phyloP scores from a whole-genome alignment of 2,888 invertebrate species.

The Lithophane socia region DNA sequence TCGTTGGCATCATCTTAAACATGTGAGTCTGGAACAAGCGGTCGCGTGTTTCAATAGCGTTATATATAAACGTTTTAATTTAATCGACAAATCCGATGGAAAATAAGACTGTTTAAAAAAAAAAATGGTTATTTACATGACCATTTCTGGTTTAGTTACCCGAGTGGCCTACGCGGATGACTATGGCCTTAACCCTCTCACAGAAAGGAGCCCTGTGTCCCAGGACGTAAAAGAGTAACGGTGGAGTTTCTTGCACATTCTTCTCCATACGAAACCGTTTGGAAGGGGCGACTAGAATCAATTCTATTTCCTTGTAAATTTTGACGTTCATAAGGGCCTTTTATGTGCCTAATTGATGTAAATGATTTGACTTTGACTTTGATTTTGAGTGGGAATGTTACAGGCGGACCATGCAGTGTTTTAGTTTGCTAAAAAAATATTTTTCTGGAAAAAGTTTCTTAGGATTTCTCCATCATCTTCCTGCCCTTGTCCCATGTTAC shows the following conservation, averaged over 20 bases:
- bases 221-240: no score
- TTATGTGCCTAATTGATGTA: no score
- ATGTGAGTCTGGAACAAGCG: constrained; percentile 34
- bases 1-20: constrained; percentile 73
- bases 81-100: constrained; percentile 6
- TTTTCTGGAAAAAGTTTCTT: not conserved
- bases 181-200: not conserved
- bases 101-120: not conserved
- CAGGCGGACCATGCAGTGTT: not conserved
- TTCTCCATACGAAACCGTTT: no score
- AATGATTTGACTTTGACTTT: no score
- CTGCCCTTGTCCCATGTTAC: no score
- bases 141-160: not conserved
- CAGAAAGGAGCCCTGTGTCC: not conserved
- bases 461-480: no score
- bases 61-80: constrained; percentile 18
- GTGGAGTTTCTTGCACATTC: no score
- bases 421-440: not conserved
- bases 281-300: no score
- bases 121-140: not conserved
- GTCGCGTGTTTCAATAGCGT: constrained; percentile 38
- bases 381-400: not conserved
- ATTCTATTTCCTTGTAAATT: no score
- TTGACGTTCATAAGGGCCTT: no score
- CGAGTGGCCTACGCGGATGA: no score